phyloP scores from a whole-genome alignment of 2,113 vertebrate species.

The Vireo altiloquus region DNA sequence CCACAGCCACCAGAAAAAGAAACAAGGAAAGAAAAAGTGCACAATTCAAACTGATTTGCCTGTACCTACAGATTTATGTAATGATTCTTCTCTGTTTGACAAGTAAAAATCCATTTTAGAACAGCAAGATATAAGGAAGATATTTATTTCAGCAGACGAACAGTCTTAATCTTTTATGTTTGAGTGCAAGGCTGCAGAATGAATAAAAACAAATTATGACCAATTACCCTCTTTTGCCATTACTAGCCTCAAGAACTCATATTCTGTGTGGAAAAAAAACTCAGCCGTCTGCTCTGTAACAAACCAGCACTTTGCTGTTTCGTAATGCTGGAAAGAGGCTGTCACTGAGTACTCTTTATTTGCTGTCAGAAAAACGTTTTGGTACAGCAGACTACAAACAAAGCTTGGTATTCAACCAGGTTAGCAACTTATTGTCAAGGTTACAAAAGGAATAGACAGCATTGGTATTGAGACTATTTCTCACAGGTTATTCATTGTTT shows the following conservation, averaged over 20 bases:
- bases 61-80: background rate
- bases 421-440: conserved; percentile 41
- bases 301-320: background rate
- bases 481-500: conserved; percentile 26
- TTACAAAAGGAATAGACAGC: conserved; percentile 40
- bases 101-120: background rate
- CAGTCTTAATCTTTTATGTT: background rate
- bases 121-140: background rate
- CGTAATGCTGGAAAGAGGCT: background rate
- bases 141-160: background rate
- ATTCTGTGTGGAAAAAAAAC: background rate
- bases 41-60: background rate
- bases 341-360: background rate
- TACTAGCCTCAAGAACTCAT: background rate
- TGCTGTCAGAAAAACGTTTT: conserved; percentile 10
- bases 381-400: conserved; percentile 5
- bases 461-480: background rate
- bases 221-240: conserved; percentile 25
- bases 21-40: background rate
- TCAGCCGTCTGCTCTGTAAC: background rate
- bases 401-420: conserved; percentile 29
- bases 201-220: conserved; percentile 34
- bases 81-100: background rate
- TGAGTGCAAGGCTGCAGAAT: background rate
- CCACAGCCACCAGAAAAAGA: background rate